Conservation (phyloP, 2,888 invertebrate species). For the Chrysotoxum bicinctum region DNA sequence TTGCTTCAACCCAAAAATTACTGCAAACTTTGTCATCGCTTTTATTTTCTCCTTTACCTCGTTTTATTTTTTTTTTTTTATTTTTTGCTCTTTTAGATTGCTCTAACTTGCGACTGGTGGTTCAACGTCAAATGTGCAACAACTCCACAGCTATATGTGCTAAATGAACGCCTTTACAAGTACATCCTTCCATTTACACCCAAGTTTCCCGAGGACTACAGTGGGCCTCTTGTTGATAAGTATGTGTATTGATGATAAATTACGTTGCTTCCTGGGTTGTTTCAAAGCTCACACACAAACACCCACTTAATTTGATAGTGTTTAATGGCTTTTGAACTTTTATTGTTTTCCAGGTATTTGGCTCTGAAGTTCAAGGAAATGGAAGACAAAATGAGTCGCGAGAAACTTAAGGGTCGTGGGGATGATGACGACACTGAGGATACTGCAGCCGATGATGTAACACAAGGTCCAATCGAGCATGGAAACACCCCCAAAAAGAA, state of each 20-base stretch:
- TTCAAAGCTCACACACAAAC: conserved; percentile 7
- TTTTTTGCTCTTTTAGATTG: conserved; percentile 84
- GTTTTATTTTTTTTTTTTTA: neutral
- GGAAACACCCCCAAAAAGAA: conserved; percentile 45
- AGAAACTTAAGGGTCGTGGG: conserved; percentile 84
- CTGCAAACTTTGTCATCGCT: conserved; percentile 57
- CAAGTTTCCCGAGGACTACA: conserved; percentile 94
- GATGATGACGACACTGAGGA: conserved; percentile 77
- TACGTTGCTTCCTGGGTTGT: neutral
- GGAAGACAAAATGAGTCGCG: conserved; percentile 90
- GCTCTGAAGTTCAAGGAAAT: conserved; percentile 93
- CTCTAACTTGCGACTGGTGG: conserved; percentile 96
- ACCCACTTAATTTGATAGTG: neutral
- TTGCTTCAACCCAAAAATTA: conserved; percentile 42
- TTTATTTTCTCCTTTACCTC: conserved; percentile 8
- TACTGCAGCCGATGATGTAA: conserved; percentile 75
- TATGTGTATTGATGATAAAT: conserved; percentile 80
- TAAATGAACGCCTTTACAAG: conserved; percentile 94
- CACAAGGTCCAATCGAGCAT: conserved; percentile 66
- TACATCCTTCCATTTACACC: conserved; percentile 93
- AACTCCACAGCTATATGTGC: conserved; percentile 91
- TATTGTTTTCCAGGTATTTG: conserved; percentile 84
- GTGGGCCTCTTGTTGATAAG: conserved; percentile 93
- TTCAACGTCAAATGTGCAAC: conserved; percentile 93
- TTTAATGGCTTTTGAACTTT: conserved; percentile 45